These are phyloP conservation scores for Ianthella basta DNA, from an alignment of 37 sponge, comb jelly and placozoan species.

Conservation along the genomic window DNA sequence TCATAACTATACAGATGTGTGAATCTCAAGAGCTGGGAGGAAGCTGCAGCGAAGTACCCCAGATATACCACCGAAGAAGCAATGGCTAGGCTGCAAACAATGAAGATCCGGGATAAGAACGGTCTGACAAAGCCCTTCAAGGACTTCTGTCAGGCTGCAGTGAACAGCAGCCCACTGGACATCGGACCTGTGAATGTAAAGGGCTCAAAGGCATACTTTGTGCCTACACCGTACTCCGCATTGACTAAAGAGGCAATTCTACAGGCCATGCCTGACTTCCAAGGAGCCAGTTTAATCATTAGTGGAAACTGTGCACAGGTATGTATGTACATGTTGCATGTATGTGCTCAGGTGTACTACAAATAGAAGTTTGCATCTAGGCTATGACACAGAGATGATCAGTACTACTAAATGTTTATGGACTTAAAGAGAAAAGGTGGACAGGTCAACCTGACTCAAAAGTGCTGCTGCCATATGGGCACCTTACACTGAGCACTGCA, in stretches of 20 bases:
- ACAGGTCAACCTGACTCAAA: too few species aligned
- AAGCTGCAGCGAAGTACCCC: background rate
- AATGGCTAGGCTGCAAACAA: background rate
- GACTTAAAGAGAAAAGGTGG: too few species aligned
- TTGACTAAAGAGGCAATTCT: background rate
- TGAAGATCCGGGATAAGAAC: background rate
- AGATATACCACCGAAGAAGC: background rate
- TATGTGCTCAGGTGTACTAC: too few species aligned
- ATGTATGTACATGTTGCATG: background rate
- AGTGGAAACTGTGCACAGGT: background rate
- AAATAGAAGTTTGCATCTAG: too few species aligned
- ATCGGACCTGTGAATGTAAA: background rate
- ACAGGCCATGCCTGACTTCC: background rate
- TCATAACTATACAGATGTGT: background rate
- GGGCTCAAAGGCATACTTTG: background rate
- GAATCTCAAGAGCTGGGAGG: background rate
- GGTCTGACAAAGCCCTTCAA: constrained; percentile 2
- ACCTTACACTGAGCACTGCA: too few species aligned
- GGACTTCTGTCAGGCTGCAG: background rate
- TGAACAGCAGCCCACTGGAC: background rate
- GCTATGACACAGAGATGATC: too few species aligned
- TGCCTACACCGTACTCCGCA: background rate
- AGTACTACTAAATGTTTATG: too few species aligned
- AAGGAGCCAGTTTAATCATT: background rate
- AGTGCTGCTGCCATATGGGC: too few species aligned